A percentile compares a stretch with the other conserved stretches of the same genome.
Evolutionary conservation across 2,113 vertebrate species (phyloP).

Genomic region (Pomatostomus ruficeps): DNA sequence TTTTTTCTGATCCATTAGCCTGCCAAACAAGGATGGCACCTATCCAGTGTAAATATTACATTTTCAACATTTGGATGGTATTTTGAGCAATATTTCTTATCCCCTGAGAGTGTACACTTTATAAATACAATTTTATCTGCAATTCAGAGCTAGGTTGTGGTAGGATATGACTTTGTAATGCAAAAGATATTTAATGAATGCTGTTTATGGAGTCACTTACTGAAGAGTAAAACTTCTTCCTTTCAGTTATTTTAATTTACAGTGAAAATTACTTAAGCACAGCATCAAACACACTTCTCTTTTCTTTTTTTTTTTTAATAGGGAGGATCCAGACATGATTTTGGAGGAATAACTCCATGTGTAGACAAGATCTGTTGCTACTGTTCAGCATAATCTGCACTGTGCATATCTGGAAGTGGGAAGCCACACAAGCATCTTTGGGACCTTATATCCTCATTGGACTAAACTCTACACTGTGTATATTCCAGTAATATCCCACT

Average conservation of each 20-base stretch:
- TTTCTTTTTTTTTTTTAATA: background rate
- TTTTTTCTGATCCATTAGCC: conserved; percentile 43
- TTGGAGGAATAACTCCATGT: background rate
- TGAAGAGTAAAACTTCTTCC: background rate
- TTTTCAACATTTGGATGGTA: conserved; percentile 22
- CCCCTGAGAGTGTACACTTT: background rate
- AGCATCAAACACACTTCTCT: background rate
- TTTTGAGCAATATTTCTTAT: conserved; percentile 9
- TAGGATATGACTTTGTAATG: background rate
- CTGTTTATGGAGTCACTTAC: background rate
- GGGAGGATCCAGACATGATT: background rate
- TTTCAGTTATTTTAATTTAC: conserved; percentile 15
- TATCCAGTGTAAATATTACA: conserved; percentile 34
- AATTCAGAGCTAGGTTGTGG: background rate
- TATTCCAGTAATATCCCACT: background rate
- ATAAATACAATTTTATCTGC: conserved; percentile 1
- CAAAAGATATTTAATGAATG: background rate
- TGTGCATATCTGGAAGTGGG: background rate
- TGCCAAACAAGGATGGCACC: conserved; percentile 1
- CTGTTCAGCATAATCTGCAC: background rate
- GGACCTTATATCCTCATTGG: background rate
- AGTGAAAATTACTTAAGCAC: background rate
- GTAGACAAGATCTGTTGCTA: conserved; percentile 26
- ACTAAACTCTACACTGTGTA: background rate
- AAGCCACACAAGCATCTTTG: background rate